Conservation (phyloP, 53 echinoderm and acorn worm genomes). For the Actinopyga echinites region DNA sequence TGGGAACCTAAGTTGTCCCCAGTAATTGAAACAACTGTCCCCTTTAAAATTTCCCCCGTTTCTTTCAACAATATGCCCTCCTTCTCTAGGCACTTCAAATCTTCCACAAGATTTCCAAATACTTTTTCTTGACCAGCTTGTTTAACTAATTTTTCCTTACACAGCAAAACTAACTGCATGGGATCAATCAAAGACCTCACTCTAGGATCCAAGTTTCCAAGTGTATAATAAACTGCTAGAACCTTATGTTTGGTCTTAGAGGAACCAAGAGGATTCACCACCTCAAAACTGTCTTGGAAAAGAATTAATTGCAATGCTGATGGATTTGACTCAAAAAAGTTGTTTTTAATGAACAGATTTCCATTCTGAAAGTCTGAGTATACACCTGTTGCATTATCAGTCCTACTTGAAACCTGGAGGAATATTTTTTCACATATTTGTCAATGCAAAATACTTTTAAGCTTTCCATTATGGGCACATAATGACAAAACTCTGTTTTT, state of each 20-base stretch:
- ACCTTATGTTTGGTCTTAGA: constrained; percentile 60
- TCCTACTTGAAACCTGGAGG: constrained; percentile 2
- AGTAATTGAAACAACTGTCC: background rate
- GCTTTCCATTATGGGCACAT: background rate
- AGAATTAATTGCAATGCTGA: constrained; percentile 57
- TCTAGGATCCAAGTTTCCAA: constrained; percentile 62
- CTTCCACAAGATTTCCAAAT: no score
- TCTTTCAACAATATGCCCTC: background rate
- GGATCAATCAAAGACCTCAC: constrained; percentile 43
- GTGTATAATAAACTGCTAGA: constrained; percentile 58
- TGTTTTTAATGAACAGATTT: background rate
- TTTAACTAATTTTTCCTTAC: constrained; percentile 62
- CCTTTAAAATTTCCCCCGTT: background rate
- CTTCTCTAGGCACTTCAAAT: background rate
- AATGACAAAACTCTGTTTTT: constrained; percentile 11
- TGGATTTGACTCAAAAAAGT: constrained; percentile 12
- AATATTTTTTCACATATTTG: constrained; percentile 31
- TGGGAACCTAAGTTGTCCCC: constrained; percentile 19
- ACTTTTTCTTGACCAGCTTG: background rate
- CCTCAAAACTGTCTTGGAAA: constrained; percentile 65
- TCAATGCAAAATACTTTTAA: constrained; percentile 25
- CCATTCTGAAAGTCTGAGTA: constrained; percentile 9
- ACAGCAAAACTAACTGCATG: constrained; percentile 60
- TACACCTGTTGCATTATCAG: background rate
- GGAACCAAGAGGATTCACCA: constrained; percentile 67